A percentile compares a stretch with the other conserved stretches of the same genome.
Conservation (phyloP, 2,113 vertebrate genomes). For the Urocynchramus pylzowi region DNA sequence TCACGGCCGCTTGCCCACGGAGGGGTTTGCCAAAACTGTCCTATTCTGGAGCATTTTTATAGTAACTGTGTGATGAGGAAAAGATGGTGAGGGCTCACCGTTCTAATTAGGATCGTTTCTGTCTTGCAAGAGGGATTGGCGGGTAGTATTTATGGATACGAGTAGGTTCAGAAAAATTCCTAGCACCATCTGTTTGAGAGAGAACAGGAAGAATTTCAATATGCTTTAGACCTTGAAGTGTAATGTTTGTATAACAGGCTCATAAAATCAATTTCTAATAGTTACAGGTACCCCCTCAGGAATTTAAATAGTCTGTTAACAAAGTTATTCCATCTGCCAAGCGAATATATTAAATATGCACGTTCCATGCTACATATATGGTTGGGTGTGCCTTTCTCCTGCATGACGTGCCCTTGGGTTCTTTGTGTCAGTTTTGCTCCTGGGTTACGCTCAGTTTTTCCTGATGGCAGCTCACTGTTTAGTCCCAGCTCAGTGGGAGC, state of each 20-base stretch:
- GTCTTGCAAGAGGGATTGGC: slow-evolving; percentile 59
- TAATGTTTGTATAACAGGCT: slow-evolving; percentile 72
- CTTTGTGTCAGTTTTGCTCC: fast-evolving
- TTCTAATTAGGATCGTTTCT: slow-evolving; percentile 70
- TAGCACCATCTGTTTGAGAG: slow-evolving; percentile 78
- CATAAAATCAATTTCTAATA: slow-evolving; percentile 78
- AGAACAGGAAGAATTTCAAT: slow-evolving; percentile 76
- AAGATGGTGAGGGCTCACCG: slow-evolving; percentile 36
- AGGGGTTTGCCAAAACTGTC: slow-evolving; percentile 33
- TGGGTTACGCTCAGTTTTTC: fast-evolving
- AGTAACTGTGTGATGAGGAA: slow-evolving; percentile 42
- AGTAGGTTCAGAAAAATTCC: slow-evolving; percentile 73
- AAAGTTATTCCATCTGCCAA: slow-evolving; percentile 66
- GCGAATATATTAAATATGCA: slow-evolving; percentile 53
- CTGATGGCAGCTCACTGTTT: fast-evolving
- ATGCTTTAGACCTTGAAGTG: slow-evolving; percentile 74
- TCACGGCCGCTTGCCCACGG: background rate
- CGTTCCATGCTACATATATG: background rate
- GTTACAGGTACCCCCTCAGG: slow-evolving; percentile 75
- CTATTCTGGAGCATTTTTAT: slow-evolving; percentile 21
- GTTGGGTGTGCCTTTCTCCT: background rate
- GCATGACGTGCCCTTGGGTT: fast-evolving
- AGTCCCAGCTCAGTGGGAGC: background rate
- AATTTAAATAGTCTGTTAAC: slow-evolving; percentile 72
- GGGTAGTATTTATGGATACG: slow-evolving; percentile 76